Percentiles rank a stretch among this genome's conserved stretches.
Conservation (phyloP, 2,888 invertebrate species). For the Caradrina kadenii region DNA sequence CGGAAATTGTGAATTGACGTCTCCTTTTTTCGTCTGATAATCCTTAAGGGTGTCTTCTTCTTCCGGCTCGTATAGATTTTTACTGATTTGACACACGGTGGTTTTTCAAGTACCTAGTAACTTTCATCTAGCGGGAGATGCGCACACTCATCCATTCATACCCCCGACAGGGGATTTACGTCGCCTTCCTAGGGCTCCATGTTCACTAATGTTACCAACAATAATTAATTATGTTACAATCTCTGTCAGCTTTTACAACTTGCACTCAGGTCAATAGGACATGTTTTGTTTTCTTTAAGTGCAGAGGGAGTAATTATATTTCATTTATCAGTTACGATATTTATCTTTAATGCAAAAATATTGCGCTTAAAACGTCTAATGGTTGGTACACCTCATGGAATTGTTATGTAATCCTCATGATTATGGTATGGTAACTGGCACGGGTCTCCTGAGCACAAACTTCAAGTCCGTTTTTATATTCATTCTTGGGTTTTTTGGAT, state of each 20-base stretch:
- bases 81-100: too few relatives aligned
- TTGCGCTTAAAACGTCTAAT: background rate
- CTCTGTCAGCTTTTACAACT: slow-evolving; percentile 21
- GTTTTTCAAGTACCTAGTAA: too few relatives aligned
- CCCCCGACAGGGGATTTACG: background rate
- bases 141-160: background rate
- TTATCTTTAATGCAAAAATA: slow-evolving; percentile 11
- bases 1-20: background rate
- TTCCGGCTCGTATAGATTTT: too few relatives aligned
- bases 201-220: background rate
- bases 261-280: slow-evolving; percentile 29
- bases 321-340: slow-evolving; percentile 33
- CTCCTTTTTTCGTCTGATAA: too few relatives aligned
- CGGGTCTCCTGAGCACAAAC: too few relatives aligned
- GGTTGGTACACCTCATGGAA: background rate
- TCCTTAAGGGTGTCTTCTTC: too few relatives aligned
- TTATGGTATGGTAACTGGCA: too few relatives aligned
- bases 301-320: slow-evolving; percentile 13
- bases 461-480: too few relatives aligned
- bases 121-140: too few relatives aligned
- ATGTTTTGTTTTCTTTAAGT: slow-evolving; percentile 35
- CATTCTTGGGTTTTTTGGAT: too few relatives aligned
- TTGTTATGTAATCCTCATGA: too few relatives aligned
- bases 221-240: background rate
- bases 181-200: background rate